phyloP scores from a whole-genome alignment of 1,140 invertebrate species.

The Meloidogyne exigua region DNA sequence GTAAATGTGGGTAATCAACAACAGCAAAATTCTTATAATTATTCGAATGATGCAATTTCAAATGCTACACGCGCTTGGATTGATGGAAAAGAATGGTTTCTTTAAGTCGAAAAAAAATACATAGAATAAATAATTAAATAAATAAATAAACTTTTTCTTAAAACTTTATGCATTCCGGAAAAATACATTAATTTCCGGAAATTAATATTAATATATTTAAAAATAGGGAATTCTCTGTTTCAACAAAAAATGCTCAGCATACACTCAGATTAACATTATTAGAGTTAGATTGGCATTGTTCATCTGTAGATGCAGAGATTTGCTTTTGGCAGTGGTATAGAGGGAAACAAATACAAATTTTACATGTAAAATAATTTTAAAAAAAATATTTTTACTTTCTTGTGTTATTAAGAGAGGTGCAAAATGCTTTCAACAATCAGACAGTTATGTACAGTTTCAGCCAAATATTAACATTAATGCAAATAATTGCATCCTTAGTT shows the following conservation, averaged over 20 bases:
- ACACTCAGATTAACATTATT: constrained; percentile 7
- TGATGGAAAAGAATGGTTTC: constrained; percentile 26
- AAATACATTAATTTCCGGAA: too few relatives aligned
- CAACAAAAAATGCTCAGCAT: neutral
- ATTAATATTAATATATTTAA: neutral
- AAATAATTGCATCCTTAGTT: neutral
- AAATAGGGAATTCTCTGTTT: constrained; percentile 19
- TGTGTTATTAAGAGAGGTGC: constrained; percentile 6
- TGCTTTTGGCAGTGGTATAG: constrained; percentile 24
- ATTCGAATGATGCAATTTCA: neutral
- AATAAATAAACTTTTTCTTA: too few relatives aligned
- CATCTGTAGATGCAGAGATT: constrained; percentile 14
- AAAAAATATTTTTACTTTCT: neutral
- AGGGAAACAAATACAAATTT: constrained; percentile 17
- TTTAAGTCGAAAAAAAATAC: too few relatives aligned
- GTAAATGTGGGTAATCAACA: constrained; percentile 6
- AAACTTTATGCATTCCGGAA: too few relatives aligned
- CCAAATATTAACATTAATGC: neutral
- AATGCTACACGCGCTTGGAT: constrained; percentile 10
- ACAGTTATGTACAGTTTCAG: constrained; percentile 8
- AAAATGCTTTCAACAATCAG: constrained; percentile 10
- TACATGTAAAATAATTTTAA: constrained; percentile 5
- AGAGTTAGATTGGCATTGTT: constrained; percentile 10
- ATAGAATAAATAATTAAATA: too few relatives aligned
- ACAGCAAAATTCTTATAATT: constrained; percentile 15